Base-by-base conservation (phyloP, 2,113 vertebrate genomes). In the Ceuthmochares aereus region DNA sequence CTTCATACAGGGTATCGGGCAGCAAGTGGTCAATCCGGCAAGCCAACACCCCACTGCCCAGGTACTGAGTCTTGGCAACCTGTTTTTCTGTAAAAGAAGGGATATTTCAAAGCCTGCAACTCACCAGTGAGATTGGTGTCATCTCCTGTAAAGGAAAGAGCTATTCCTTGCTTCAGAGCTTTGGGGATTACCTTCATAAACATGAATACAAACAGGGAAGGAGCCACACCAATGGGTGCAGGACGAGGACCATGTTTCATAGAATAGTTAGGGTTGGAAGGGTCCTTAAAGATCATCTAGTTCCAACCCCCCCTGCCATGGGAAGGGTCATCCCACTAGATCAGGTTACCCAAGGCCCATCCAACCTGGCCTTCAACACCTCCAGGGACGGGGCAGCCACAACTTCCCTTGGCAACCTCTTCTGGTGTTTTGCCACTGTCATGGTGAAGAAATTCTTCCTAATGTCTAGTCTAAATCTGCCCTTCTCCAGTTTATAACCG, bases 1-100 rank as follows among this genome's bases (percentile, higher is more conserved):
- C 70, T 22, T 52, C 97, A 94, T 99, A 99, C 29, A 86, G 66
- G 7, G 98, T 98, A 93, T 96, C 36, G 3, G 98, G 98, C 75
- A 81, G 95, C 91, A 99, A 94, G 22, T 94, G 96, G 8, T 97
- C 87, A 2, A 99, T 98, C 14, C 4, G 97, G 64, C 98, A 95
- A 49, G 95, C 81, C 55, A 99, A 69, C 19, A 98, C 75, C 5
- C 78, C 97, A 67, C 92, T 97, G 84, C 98, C 97, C 95, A 99
- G 55, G 93, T 98, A 98, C 4, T 80, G 98, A 23, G 91, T 98
- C 95, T 98, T 97, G 55, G 90, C 80, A 49, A 68, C 63, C 40
- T 74, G 73, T 6, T 97, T 93, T 18, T 93, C 98, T 99, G 92
- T 16, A 66, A 83, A 47, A 70, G 67, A 45, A 84, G 22, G 55